Evolutionary conservation across 2,888 invertebrate species (phyloP).

Genomic region (Lasioglossum leucozonium): DNA sequence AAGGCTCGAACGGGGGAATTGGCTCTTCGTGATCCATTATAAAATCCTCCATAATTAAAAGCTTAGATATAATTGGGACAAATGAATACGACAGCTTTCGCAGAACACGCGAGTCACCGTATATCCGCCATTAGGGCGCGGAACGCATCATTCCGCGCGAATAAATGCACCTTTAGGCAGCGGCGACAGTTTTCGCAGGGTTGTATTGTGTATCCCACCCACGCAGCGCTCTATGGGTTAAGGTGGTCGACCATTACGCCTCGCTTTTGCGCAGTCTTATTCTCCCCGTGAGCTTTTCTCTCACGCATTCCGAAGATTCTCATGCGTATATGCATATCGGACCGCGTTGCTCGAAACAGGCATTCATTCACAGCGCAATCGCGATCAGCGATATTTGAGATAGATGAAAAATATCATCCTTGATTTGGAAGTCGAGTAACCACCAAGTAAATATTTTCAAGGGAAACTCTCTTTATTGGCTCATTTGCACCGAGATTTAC

Average conservation of each 20-base stretch:
- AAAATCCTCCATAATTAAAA: background rate
- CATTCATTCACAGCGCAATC: background rate
- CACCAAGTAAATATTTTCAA: background rate
- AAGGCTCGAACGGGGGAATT: background rate
- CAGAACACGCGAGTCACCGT: background rate
- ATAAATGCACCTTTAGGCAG: background rate
- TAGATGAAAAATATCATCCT: too few species aligned
- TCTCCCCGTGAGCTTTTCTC: background rate
- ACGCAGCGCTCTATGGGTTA: background rate
- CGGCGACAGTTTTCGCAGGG: background rate
- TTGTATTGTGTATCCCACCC: background rate
- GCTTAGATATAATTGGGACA: background rate
- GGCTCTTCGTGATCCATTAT: background rate
- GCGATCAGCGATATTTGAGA: too few species aligned
- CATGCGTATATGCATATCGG: background rate
- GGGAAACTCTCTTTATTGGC: background rate
- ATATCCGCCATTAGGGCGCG: background rate
- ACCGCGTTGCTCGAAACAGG: background rate
- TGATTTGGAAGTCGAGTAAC: too few species aligned
- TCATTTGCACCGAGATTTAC: background rate
- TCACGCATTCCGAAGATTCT: background rate
- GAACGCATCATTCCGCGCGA: background rate
- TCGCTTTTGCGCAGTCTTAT: background rate
- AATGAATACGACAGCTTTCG: background rate
- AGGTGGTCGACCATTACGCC: conserved; percentile 6